Base-by-base conservation (phyloP, 2,797 vertebrate genomes). In the Sebastes aleutianus region DNA sequence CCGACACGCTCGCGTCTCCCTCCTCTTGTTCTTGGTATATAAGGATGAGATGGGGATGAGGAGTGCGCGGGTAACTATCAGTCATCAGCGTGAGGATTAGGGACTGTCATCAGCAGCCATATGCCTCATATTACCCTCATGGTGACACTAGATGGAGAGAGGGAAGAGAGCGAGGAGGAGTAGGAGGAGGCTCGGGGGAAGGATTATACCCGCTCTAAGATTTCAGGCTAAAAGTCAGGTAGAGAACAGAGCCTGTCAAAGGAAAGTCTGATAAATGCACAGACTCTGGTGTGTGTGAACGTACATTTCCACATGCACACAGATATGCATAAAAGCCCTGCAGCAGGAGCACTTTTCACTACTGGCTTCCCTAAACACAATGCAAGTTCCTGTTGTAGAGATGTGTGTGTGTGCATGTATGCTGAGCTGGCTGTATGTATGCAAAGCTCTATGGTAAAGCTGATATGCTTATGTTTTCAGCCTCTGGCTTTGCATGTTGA, bases 151-250 rank as follows among this genome's bases (percentile, higher is more conserved):
- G 89, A 91, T 85, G 83, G 86, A 87, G 82, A 76, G 76, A 80
- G 77, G 56, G 81, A 82, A 62, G 79, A 76, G 69, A 78, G 59
- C 8, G 47, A 68, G 67, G 74, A 83, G 70, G 75, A 68, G 74
- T 64, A 85, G 70, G 83, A 81, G 78, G 79, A 78, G 76, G 89
- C 91, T 91, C 39, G 34, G 59, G 85, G 89, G 91, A 78, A 85
- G 89, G 93, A 93, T 95, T 94, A 93, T 20, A 22, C 69, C 68
- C 18, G 85, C 86, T 92, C 86, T 85, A 88, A 92, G 85, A 93
- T 93, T 91, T 90, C 89, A 91, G 90, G 85, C 86, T 88, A 90
- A 84, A 93, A 91, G 89, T 93, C 92, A 93, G 93, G 92, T 94
- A 80, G 85, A 89, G 78, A 92, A 89, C 89, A 91, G 85, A 88